phyloP scores from a whole-genome alignment of 2,888 invertebrate species.

The Microctonus hyperodae region DNA sequence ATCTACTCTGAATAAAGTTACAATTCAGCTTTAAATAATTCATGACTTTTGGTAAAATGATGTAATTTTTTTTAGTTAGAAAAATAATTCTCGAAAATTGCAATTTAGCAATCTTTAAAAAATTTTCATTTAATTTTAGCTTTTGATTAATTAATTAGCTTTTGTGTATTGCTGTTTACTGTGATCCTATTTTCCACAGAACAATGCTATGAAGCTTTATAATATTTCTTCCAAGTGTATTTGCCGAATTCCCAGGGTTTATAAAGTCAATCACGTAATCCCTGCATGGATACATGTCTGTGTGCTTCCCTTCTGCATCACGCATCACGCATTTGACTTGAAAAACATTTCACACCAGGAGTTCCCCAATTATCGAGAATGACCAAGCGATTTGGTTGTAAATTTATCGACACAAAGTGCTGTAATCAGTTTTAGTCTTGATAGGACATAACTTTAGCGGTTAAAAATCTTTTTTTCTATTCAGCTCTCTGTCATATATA shows the following conservation, averaged over 20 bases:
- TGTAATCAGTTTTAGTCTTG: constrained; percentile 16
- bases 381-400: constrained; percentile 43
- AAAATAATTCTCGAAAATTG: no score
- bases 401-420: constrained; percentile 33
- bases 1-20: no score
- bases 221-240: neutral
- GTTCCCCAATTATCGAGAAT: constrained; percentile 42
- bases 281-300: neutral
- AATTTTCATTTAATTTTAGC: no score
- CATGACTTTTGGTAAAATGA: no score
- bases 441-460: constrained; percentile 23
- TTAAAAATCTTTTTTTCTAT: neutral
- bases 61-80: no score
- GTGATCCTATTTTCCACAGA: no score
- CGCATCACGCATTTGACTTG: constrained; percentile 28
- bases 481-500: neutral
- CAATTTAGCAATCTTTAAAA: no score
- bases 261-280: constrained; percentile 16
- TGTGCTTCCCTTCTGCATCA: neutral
- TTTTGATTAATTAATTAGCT: no score
- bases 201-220: no score
- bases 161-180: no score
- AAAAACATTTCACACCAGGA: constrained; percentile 35
- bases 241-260: neutral
- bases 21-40: no score